These are phyloP conservation scores for Vulpes vulpes DNA, from an alignment of 2,113 vertebrate species.

Conservation along the genomic window DNA sequence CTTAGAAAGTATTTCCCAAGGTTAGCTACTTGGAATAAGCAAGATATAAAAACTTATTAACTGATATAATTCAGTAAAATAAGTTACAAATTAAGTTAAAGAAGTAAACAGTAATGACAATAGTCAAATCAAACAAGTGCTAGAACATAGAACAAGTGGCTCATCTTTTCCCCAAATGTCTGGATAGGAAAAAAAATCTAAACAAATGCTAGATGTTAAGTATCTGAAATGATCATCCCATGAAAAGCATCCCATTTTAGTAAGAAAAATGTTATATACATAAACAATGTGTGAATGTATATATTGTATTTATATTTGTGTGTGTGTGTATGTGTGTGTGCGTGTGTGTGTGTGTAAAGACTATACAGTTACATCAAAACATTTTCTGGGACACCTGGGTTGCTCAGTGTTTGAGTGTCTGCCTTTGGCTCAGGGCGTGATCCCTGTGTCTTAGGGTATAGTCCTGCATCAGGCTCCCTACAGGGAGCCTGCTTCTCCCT, in stretches of 20 bases:
- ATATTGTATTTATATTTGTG: not conserved
- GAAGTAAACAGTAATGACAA: not conserved
- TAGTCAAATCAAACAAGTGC: not conserved
- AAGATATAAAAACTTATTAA: not conserved
- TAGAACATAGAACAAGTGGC: not conserved
- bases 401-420: no score
- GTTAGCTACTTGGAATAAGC: not conserved
- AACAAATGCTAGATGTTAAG: not conserved
- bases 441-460: no score
- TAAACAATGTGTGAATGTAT: not conserved
- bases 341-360: not conserved
- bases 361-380: not conserved
- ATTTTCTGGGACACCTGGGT: not conserved
- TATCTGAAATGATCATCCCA: not conserved
- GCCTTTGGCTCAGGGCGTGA: no score
- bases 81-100: not conserved
- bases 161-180: not conserved
- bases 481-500: no score
- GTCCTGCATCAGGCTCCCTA: no score
- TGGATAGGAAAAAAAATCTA: not conserved
- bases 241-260: not conserved
- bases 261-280: not conserved
- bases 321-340: not conserved
- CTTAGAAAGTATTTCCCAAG: not conserved
- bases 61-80: not conserved